Evolutionary conservation across 2,888 invertebrate genomes (phyloP), one percentile per base, ranked within the genome.

Genomic region (Cacoxenus indagator): DNA sequence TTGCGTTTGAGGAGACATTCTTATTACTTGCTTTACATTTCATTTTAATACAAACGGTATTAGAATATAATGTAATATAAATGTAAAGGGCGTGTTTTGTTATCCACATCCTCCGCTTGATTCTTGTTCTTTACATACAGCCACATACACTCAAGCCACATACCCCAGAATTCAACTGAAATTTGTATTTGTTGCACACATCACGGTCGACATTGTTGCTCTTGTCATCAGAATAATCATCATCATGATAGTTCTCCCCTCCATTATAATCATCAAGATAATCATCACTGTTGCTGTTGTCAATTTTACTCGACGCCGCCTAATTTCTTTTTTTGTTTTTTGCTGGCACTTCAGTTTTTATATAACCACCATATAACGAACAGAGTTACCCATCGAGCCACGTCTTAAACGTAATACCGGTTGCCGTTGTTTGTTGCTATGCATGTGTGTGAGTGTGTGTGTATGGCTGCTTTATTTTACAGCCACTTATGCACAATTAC

Each of bases 401-500:
- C 19, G 22, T 22, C 51, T 9, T 48, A 17, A 17, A 3, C 51
- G 19, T 6, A 17, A n/a, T 51, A 22, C 17, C 4, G 17, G 17
- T 17, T 22, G 8, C 9, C 37, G 37, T 37, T 59, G 27, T 59
- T 11, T 45, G 64, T 17, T 1, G 22, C 26, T 48, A 8, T 65
- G 26, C 11, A 2, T 45, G 9, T 4, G 14, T 37, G 22, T 43
- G 43, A n/a, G 8, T 57, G 45, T 45, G 17, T 24, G 17, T 46
- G 19, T 59, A 29, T 31, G 48, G 45, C 26, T 59, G 27, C 29
- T 24, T 19, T 48, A 14, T 48, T 14, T 19, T 62, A 48, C 64
- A 45, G 45, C 54, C 78, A 76, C 81, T 78, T 80, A 80, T 80
- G 82, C 81, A 82, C 83, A 82, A 82, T 83, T 83, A 80, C 82